phyloP scores from a whole-genome alignment of 2,113 vertebrate genomes.

The Festucalex cinctus region DNA sequence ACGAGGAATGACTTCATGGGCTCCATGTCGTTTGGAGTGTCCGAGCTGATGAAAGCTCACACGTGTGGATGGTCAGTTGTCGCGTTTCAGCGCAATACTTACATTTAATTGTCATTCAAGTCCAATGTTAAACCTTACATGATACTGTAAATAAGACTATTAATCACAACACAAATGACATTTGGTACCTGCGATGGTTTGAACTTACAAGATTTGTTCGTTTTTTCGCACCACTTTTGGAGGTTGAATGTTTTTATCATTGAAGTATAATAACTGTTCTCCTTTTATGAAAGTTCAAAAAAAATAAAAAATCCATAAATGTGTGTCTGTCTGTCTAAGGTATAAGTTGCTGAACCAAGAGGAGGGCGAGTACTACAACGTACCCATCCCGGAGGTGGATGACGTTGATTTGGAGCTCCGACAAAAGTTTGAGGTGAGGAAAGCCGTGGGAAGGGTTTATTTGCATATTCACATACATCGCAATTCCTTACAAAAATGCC shows the following conservation, averaged over 20 bases:
- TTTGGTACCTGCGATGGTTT: too few relatives aligned
- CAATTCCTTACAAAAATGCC: too few relatives aligned
- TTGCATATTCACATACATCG: too few relatives aligned
- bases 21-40: conserved; percentile 93
- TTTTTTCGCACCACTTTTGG: not conserved
- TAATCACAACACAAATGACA: too few relatives aligned
- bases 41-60: conserved; percentile 89
- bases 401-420: conserved; percentile 86
- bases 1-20: conserved; percentile 98
- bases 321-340: conserved; percentile 61
- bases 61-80: conserved; percentile 84
- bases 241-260: too few relatives aligned
- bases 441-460: not conserved
- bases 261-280: too few relatives aligned
- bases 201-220: not conserved
- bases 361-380: conserved; percentile 95
- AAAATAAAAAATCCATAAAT: too few relatives aligned
- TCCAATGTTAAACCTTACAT: too few relatives aligned
- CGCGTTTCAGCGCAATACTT: not conserved
- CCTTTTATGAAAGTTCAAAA: too few relatives aligned
- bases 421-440: conserved; percentile 95
- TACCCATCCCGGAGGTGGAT: conserved; percentile 90
- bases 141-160: too few relatives aligned
- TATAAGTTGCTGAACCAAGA: conserved; percentile 94
- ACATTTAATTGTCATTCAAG: too few relatives aligned